Evolutionary conservation across 2,888 invertebrate genomes (phyloP).

Genomic region (Tubulanus polymorphus): DNA sequence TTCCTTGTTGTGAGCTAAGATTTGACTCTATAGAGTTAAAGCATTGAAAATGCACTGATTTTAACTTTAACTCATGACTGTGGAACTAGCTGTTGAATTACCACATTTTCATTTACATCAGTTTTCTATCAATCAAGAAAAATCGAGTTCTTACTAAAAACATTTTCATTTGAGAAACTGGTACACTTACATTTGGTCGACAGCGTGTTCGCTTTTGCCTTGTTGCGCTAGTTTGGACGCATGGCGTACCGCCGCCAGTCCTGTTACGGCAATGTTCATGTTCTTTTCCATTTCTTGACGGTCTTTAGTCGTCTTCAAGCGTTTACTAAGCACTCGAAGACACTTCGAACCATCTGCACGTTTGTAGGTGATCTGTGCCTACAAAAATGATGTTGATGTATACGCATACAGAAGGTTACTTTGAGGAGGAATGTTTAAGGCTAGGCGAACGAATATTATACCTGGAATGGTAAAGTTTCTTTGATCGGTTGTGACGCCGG

Average conservation of each 20-base stretch:
- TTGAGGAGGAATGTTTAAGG: not conserved
- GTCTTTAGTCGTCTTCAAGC: conserved; percentile 24
- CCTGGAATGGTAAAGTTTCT: not conserved
- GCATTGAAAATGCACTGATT: too few species aligned
- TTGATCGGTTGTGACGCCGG: not conserved
- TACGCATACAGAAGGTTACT: too few species aligned
- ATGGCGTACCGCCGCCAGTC: conserved; percentile 30
- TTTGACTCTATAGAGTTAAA: too few species aligned
- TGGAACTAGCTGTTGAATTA: too few species aligned
- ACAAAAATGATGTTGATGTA: too few species aligned
- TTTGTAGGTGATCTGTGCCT: conserved; percentile 38
- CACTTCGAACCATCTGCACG: conserved; percentile 33
- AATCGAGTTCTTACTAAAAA: too few species aligned
- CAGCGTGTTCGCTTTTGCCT: conserved; percentile 25
- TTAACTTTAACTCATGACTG: too few species aligned
- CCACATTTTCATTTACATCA: too few species aligned
- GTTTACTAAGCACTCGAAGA: conserved; percentile 32
- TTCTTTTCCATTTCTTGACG: conserved; percentile 38
- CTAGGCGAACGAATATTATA: not conserved
- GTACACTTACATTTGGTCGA: conserved; percentile 34
- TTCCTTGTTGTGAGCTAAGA: too few species aligned
- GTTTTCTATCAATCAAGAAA: too few species aligned
- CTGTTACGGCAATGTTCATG: conserved; percentile 36
- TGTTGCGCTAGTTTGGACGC: conserved; percentile 29
- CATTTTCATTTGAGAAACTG: too few species aligned